phyloP scores from a whole-genome alignment of 2,888 invertebrate genomes.

The Lochmaea crataegi region DNA sequence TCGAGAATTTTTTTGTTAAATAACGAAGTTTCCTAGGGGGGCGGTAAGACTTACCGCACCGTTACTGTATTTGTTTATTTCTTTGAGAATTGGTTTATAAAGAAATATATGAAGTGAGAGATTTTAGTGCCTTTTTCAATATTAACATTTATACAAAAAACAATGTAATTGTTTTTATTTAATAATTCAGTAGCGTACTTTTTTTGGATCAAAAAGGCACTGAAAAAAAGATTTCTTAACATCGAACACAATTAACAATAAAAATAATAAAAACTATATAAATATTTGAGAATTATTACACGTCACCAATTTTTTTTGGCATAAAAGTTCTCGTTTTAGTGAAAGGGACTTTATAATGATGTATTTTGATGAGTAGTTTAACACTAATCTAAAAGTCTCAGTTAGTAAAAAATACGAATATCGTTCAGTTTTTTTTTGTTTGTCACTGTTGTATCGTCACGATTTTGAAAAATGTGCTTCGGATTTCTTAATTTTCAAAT shows the following conservation, averaged over 20 bases:
- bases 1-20: too few species aligned
- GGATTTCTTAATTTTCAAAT: background rate
- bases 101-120: background rate
- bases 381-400: slow-evolving; percentile 53
- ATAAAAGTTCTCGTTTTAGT: slow-evolving; percentile 3
- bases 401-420: slow-evolving; percentile 45
- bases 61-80: too few species aligned
- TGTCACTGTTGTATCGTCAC: slow-evolving; percentile 18
- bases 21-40: too few species aligned
- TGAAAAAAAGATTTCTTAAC: background rate
- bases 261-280: background rate
- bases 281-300: slow-evolving; percentile 5
- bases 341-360: slow-evolving; percentile 2
- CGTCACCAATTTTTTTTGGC: slow-evolving; percentile 19
- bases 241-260: background rate
- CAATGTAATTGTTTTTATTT: too few species aligned
- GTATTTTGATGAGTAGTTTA: slow-evolving; percentile 22
- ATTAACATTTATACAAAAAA: background rate
- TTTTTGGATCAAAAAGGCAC: background rate
- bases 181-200: too few species aligned
- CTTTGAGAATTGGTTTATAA: background rate
- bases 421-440: slow-evolving; percentile 23
- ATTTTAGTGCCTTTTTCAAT: background rate
- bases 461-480: slow-evolving; percentile 21
- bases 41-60: too few species aligned